Conservation (phyloP, 2,888 invertebrate species). For the Pteria penguin region DNA sequence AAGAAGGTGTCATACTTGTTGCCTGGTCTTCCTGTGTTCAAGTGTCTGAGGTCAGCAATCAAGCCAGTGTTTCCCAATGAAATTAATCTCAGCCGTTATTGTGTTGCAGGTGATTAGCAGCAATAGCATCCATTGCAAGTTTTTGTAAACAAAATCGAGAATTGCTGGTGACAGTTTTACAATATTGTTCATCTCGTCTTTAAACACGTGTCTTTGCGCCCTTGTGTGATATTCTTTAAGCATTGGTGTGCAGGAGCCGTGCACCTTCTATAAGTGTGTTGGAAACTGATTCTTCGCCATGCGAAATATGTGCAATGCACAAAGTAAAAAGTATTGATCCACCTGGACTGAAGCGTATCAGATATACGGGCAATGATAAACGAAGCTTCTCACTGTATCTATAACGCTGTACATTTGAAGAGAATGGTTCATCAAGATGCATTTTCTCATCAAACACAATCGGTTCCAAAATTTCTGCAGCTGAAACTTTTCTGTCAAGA, state of each 20-base stretch:
- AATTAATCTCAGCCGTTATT: conserved; percentile 20
- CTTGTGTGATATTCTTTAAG: conserved; percentile 38
- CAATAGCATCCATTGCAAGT: conserved; percentile 30
- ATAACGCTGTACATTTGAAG: conserved; percentile 8
- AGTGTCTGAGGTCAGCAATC: conserved; percentile 3
- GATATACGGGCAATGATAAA: conserved; percentile 39
- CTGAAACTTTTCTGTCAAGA: conserved; percentile 11
- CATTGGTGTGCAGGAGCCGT: conserved; percentile 21
- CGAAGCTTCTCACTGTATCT: conserved; percentile 36
- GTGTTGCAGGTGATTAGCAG: conserved; percentile 8
- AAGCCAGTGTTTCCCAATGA: conserved; percentile 20
- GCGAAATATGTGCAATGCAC: conserved; percentile 16
- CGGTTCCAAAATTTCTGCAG: conserved; percentile 5
- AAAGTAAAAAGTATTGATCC: conserved; percentile 32
- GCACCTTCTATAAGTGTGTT: conserved; percentile 35
- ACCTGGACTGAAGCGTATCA: conserved; percentile 41
- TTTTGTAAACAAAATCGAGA: conserved; percentile 33
- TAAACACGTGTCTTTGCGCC: background rate
- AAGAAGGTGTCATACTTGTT: conserved; percentile 33
- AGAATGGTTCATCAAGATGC: conserved; percentile 15
- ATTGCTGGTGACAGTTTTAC: conserved; percentile 20
- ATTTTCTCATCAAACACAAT: conserved; percentile 40
- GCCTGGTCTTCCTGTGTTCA: conserved; percentile 30
- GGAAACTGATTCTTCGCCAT: conserved; percentile 12
- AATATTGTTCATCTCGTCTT: conserved; percentile 26